Evolutionary conservation across 2,888 invertebrate species (phyloP).

Genomic region (Metellina segmentata): DNA sequence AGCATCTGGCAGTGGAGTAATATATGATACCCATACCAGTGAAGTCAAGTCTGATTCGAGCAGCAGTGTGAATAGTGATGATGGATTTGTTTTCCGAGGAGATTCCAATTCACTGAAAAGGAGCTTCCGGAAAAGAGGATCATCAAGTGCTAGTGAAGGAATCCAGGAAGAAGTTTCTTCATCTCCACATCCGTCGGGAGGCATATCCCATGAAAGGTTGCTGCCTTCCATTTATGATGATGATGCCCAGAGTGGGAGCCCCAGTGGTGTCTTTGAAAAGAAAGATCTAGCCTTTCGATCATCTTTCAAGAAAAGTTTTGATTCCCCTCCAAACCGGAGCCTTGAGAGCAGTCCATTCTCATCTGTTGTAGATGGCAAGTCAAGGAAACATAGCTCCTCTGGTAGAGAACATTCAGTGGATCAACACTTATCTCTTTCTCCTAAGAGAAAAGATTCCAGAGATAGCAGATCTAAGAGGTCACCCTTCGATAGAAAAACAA

Average conservation of each 20-base stretch:
- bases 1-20: constrained; percentile 1
- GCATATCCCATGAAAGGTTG: constrained; percentile 41
- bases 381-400: background rate
- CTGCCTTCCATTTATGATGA: constrained; percentile 70
- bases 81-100: constrained; percentile 34
- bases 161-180: constrained; percentile 46
- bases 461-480: constrained; percentile 22
- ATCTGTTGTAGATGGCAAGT: background rate
- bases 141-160: constrained; percentile 59
- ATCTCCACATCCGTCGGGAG: background rate
- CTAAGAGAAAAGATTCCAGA: background rate
- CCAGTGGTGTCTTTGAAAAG: constrained; percentile 54
- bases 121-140: constrained; percentile 50
- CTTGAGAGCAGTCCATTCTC: constrained; percentile 8
- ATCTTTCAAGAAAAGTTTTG: constrained; percentile 53
- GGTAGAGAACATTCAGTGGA: background rate
- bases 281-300: constrained; percentile 63
- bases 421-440: constrained; percentile 3
- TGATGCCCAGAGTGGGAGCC: constrained; percentile 69
- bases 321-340: background rate
- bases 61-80: constrained; percentile 29
- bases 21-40: constrained; percentile 47
- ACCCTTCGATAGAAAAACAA: constrained; percentile 4
- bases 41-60: constrained; percentile 54
- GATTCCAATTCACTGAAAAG: constrained; percentile 60